These are phyloP conservation scores for Drosophila neocordata DNA, from an alignment of 1,140 invertebrate species.

Conservation along the genomic window DNA sequence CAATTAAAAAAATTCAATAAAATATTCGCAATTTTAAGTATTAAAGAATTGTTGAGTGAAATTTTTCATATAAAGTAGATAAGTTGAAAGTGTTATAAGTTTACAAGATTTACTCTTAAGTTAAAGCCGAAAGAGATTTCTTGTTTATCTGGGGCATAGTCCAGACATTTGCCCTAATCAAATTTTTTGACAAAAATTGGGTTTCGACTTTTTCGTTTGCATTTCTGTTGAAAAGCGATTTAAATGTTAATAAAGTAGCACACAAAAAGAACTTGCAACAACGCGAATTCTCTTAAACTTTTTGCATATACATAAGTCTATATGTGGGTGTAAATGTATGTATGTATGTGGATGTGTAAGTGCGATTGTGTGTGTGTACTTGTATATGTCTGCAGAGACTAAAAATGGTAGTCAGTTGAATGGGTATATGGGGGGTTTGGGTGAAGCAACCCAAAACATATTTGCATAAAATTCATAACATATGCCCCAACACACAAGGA, in stretches of 20 bases:
- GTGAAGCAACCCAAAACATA: slow-evolving; percentile 52
- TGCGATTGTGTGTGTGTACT: slow-evolving; percentile 1
- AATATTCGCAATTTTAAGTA: too few relatives aligned
- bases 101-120: not conserved
- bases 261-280: slow-evolving; percentile 33
- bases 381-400: not conserved
- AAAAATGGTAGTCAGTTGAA: not conserved
- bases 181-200: not conserved
- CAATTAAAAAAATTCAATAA: too few relatives aligned
- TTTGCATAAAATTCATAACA: slow-evolving; percentile 72
- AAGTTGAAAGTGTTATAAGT: too few relatives aligned
- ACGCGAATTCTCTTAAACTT: slow-evolving; percentile 48
- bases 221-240: slow-evolving; percentile 39
- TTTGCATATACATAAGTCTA: slow-evolving; percentile 16
- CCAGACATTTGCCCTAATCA: not conserved
- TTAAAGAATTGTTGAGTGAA: too few relatives aligned
- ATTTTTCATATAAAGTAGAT: too few relatives aligned
- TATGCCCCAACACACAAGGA: slow-evolving; percentile 43
- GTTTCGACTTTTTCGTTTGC: not conserved
- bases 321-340: not conserved
- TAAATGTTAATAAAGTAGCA: slow-evolving; percentile 58
- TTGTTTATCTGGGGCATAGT: not conserved
- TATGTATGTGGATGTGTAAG: not conserved
- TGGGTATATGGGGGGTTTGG: not conserved
- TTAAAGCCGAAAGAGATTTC: not conserved